Percentiles rank a stretch among this genome's conserved stretches.
Evolutionary conservation across 2,797 vertebrate genomes (phyloP).

Genomic region (Propithecus deckenii): DNA sequence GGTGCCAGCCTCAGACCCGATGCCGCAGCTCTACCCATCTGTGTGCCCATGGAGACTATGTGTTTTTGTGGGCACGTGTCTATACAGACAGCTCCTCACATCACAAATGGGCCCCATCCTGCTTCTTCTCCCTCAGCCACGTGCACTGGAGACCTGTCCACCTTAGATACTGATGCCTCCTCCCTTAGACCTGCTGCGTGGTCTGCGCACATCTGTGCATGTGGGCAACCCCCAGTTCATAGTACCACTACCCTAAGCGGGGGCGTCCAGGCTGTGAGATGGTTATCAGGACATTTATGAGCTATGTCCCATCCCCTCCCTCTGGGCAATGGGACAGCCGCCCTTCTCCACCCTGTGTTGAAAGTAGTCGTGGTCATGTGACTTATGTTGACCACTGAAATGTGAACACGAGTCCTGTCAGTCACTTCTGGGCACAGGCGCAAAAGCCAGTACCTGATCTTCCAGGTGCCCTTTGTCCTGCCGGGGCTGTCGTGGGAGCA

Average conservation of each 20-base stretch:
- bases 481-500: neutral
- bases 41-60: accelerated
- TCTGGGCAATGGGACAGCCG: neutral
- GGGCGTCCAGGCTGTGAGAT: no score
- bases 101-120: neutral
- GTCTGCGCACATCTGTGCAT: neutral
- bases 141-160: neutral
- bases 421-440: neutral
- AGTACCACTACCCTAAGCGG: neutral
- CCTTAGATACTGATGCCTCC: neutral
- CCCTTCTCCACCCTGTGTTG: neutral
- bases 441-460: neutral
- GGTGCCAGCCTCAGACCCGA: no score
- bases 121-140: neutral
- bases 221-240: neutral
- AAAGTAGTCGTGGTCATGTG: neutral
- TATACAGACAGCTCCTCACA: neutral
- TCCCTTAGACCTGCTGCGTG: neutral
- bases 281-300: neutral
- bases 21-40: no score
- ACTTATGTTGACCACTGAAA: no score
- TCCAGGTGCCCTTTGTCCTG: neutral
- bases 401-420: neutral
- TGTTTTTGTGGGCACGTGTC: no score
- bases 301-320: neutral